A percentile compares a stretch with the other conserved stretches of the same genome.
Conservation (phyloP, 1,140 invertebrate genomes). For the Pseudomyrmex flavicornis region DNA sequence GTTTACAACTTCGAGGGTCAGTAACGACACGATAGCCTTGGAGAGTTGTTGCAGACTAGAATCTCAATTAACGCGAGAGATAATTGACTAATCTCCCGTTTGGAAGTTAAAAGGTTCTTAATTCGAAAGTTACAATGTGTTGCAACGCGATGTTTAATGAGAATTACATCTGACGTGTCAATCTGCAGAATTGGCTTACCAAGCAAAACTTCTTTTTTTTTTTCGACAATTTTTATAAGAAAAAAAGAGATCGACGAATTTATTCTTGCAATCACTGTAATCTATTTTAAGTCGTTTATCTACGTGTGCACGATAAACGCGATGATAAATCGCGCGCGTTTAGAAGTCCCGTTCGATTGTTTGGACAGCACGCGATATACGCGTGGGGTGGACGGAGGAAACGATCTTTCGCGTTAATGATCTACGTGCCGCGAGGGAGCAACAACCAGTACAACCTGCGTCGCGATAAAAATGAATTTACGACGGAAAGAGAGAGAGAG, state of each 20-base stretch:
- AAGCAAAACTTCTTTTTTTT: no score
- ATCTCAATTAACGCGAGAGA: no score
- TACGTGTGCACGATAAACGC: not conserved
- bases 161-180: no score
- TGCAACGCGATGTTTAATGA: no score
- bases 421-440: slow-evolving; percentile 26
- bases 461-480: slow-evolving; percentile 43
- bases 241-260: no score
- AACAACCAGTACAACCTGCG: not conserved
- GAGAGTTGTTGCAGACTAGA: not conserved
- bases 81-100: no score
- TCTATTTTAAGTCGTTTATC: no score
- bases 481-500: slow-evolving; percentile 20
- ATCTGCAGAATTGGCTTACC: no score
- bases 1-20: not conserved
- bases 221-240: no score
- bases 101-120: not conserved
- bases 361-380: slow-evolving; percentile 2
- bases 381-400: not conserved
- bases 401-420: slow-evolving; percentile 10
- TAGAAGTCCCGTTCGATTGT: slow-evolving; percentile 8
- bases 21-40: not conserved
- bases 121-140: slow-evolving; percentile 4
- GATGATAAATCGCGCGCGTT: not conserved
- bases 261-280: no score